Evolutionary conservation across 35 echinoderm and acorn worm species (phyloP).

Genomic region (Acanthaster planci): DNA sequence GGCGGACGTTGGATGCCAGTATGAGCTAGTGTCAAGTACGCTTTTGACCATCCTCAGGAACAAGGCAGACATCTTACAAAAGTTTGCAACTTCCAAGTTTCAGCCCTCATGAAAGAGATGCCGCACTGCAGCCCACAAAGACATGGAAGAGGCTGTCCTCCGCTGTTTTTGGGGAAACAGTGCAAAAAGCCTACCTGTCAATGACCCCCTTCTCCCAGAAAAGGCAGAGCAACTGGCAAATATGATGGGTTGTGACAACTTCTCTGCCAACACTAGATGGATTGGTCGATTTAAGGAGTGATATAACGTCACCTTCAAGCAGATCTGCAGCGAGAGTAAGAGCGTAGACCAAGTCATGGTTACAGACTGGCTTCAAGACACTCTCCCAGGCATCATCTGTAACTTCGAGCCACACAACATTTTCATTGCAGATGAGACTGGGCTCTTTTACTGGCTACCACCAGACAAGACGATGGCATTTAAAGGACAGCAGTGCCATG

Average conservation of each 20-base stretch:
- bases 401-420: neutral
- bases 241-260: neutral
- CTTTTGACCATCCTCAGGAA: neutral
- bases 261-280: slow-evolving; percentile 42
- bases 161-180: neutral
- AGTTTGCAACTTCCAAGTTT: neutral
- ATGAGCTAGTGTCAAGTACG: neutral
- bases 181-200: neutral
- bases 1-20: neutral
- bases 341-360: neutral
- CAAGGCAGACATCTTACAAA: neutral
- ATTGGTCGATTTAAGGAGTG: slow-evolving; percentile 23
- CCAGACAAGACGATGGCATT: slow-evolving; percentile 35
- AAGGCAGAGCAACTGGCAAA: slow-evolving; percentile 11
- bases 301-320: neutral
- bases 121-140: slow-evolving; percentile 4
- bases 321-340: slow-evolving; percentile 11
- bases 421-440: slow-evolving; percentile 42
- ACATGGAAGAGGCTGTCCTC: slow-evolving; percentile 34
- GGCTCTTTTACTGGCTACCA: slow-evolving; percentile 41
- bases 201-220: slow-evolving; percentile 1
- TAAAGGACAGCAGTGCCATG: neutral
- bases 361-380: slow-evolving; percentile 7
- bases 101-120: neutral
- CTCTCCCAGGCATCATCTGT: neutral